Evolutionary conservation across 2,888 invertebrate genomes (phyloP), one percentile per base, ranked within the genome.

Genomic region (Drosophila diplacantha): DNA sequence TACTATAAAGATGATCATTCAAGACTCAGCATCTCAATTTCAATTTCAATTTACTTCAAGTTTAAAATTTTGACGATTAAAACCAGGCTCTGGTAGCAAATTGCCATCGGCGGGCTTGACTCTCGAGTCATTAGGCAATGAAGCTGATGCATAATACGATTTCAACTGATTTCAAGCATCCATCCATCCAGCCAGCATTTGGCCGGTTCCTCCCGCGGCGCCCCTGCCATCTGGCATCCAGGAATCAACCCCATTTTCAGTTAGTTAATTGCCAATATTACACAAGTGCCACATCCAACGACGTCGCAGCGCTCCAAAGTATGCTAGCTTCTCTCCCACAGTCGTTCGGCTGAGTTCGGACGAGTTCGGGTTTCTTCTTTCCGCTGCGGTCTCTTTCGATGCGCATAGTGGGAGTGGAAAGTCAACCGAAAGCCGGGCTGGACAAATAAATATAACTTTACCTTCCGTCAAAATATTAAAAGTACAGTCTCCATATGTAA

Each of bases 201-300:
- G 11, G 29, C 14, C 11, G 41, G 16, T 12, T 26, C 14, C 39
- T 12, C 12, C 22, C 22, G n/a, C 46, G 16, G 14, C 20, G 5
- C 39, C 46, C 20, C 70, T 47, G 35, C 56, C 54, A 46, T 65
- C 65, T 67, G 70, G 65, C 70, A 74, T 77, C 81, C 80, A 81
- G 76, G 75, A 81, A 80, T 81, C 80, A 81, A 77, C 80, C 80
- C 80, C 72, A 78, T 81, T 79, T 78, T 67, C 50, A 59, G 72
- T 78, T 74, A 75, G 80, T 80, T 80, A 80, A 80, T 80, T 80
- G 80, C 80, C 82, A 80, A 80, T 80, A 80, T 81, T 79, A 80
- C 80, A 81, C 80, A 81, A 80, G 82, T 79, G 82, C 57, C 74
- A 74, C 57, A 55, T 55, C 47, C 53, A 62, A 47, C 56, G 72